Evolutionary conservation across 2,113 vertebrate species (phyloP), one percentile per base, ranked within the genome.

Genomic region (Delphinapterus leucas): DNA sequence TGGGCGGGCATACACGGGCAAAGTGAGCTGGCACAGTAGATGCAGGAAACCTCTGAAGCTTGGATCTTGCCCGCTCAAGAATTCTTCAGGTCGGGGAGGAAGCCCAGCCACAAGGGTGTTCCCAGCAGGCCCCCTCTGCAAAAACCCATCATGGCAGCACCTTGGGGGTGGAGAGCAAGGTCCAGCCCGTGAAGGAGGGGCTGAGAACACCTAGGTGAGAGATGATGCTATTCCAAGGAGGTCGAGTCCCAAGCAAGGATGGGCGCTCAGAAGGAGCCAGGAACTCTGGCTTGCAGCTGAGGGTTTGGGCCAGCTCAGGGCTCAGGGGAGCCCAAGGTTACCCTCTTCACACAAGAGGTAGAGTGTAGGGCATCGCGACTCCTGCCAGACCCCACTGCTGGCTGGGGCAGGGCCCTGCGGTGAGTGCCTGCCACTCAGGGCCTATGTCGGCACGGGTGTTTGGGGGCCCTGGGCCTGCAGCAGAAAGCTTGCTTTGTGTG

Each of bases 401-500:
- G 25, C 18, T 26, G 11, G 67, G 5, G n/a, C 7, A 26, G 14
- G 28, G 9, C 55, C 71, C 1, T 5, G 9, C 6, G 25, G 26
- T 11, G 26, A 67, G 8, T 18, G 33, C 23, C 83, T 94, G 20
- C 58, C 1, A 1, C 18, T 15, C 21, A 5, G 33, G 71, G 33
- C 49, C 8, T 26, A 1, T 3, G 6, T 20, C 1, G 1, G 18
- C 36, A 5, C 31, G 47, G 26, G n/a, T 18, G 0, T 12, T 13
- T 67, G 23, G 17, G 41, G 55, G 21, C 10, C 6, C 58, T 20
- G 53, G 65, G 23, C 49, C 61, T 71, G 5, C 26, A 71, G 36
- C 47, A 55, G 23, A 60, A 63, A n/a, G 21, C 23, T 14, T 20
- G 17, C 88, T 61, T n/a, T 31, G 13, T 28, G 26, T n/a, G 18